Base-by-base conservation (phyloP, 2,113 vertebrate genomes). In the Choloepus hoffmanni region DNA sequence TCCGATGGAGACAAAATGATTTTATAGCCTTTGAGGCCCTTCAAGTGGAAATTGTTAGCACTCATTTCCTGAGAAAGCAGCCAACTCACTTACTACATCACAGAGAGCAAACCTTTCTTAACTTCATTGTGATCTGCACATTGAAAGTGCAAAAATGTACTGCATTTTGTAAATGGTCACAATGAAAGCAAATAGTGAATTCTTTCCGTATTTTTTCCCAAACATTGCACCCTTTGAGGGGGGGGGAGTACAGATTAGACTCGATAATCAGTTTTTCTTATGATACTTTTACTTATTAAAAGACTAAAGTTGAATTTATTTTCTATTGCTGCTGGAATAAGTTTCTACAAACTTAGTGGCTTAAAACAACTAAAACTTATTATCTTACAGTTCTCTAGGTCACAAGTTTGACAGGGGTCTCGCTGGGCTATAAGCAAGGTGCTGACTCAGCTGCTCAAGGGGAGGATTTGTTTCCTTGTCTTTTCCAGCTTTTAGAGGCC, bases 1-100 rank as follows among this genome's bases (percentile, higher is more conserved):
- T 98, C 98, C 95, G 90, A 87, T 94, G 97, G 97, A 97, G 95
- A 86, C 65, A 96, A 95, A 96, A 97, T 70, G 77, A 72, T 77
- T 92, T 95, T 94, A 95, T 67, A 98, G 95, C 95, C 98, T 98
- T 98, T 96, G 97, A 98, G 95, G 90, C 58, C 36, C 96, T 98
- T 97, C 96, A 98, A 97, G 98, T 86, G 97, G 97, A 98, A 98
- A 98, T 89, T 95, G 96, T 97, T 95, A 97, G 92, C 58, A 96
- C 70, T 94, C 94, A 79, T 74, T 97, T 98, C 94, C 96, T 93
- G 97, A 97, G 95, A 97, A 96, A 62, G 95, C 92, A 88, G 92
- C 90, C 92, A 94, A 81, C 68, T 86, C 12, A 94, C 96, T 97
- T 95, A 92, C 82, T 82, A 90, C 77, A 43, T 95, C 94, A 89